Base-by-base conservation (phyloP, 2,888 invertebrate species). In the Deroplatys truncata region DNA sequence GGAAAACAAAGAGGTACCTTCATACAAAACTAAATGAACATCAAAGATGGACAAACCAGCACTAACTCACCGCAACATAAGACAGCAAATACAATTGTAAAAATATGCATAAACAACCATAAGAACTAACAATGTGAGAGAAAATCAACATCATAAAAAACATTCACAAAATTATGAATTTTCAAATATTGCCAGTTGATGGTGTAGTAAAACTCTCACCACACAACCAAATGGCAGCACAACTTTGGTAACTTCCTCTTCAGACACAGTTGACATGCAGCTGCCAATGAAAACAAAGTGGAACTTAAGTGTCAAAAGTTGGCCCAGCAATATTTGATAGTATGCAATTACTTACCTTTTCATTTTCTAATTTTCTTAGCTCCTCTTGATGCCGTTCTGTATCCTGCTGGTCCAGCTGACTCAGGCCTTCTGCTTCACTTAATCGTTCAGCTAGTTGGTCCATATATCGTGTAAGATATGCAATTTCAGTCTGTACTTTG, bases 401-500 rank as follows among this genome's bases (percentile, higher is more conserved):
- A 89, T 92, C 93, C 90, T 92, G 92, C 94, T 92, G 92, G 89
- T 93, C 93, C 86, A 92, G 91, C 88, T 92, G 92, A 82, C 92
- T 92, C 86, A 92, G 91, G 5, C 92, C 92, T 92, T 91, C 93
- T 91, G 92, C 93, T 89, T 94, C 95, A 91, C 94, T 95, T 94
- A 96, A 94, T 92, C 95, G 95, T 91, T 95, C 95, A 91, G 97
- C 95, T 91, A 98, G 94, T 92, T 97, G 96, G 91, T 96, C 96
- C 93, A 96, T 97, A 92, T 97, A 96, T 92, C 97, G 97, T 91
- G 96, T 96, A 90, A 98, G 94, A 92, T 97, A 96, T 82, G 97
- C 97, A 90, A 98, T 95, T 94, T 98, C 97, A 82, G 98, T 97
- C 94, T 98, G 97, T 92, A 98, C 97, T 93, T 97, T 97, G 90